Percentiles rank a stretch among this genome's conserved stretches.
Conservation (phyloP, 2,888 invertebrate genomes). For the Stenichneumon culpator region DNA sequence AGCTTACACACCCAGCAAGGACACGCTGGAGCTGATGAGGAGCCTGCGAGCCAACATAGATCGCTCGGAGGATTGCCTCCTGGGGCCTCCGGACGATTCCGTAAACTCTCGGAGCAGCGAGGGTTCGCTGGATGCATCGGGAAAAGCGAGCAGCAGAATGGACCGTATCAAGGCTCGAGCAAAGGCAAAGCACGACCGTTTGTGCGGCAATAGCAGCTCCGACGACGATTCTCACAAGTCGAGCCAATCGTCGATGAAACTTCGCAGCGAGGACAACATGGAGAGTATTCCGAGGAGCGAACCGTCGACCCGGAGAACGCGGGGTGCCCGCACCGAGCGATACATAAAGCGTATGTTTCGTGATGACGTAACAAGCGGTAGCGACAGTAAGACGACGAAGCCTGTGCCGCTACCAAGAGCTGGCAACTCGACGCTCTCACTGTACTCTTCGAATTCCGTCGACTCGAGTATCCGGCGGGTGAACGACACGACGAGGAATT, state of each 20-base stretch:
- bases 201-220: constrained; percentile 89
- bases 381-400: constrained; percentile 44
- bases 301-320: constrained; percentile 88
- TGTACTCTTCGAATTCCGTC: constrained; percentile 7
- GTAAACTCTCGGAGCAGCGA: constrained; percentile 82
- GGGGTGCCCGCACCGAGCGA: constrained; percentile 92
- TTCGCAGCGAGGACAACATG: constrained; percentile 90
- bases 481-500: not conserved
- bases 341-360: constrained; percentile 91
- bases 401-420: not conserved
- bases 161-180: constrained; percentile 89
- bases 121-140: constrained; percentile 86
- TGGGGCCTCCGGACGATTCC: constrained; percentile 69
- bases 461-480: constrained; percentile 1
- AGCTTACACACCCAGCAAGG: not conserved
- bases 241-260: constrained; percentile 88
- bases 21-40: not conserved
- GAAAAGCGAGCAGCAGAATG: constrained; percentile 83
- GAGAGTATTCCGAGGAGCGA: constrained; percentile 87
- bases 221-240: constrained; percentile 88
- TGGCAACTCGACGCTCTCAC: not conserved
- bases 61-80: constrained; percentile 25
- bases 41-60: constrained; percentile 1
- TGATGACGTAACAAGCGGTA: constrained; percentile 70
- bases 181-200: constrained; percentile 88